Base-by-base conservation (phyloP, 2,888 invertebrate species). In the Agrilus mali region DNA sequence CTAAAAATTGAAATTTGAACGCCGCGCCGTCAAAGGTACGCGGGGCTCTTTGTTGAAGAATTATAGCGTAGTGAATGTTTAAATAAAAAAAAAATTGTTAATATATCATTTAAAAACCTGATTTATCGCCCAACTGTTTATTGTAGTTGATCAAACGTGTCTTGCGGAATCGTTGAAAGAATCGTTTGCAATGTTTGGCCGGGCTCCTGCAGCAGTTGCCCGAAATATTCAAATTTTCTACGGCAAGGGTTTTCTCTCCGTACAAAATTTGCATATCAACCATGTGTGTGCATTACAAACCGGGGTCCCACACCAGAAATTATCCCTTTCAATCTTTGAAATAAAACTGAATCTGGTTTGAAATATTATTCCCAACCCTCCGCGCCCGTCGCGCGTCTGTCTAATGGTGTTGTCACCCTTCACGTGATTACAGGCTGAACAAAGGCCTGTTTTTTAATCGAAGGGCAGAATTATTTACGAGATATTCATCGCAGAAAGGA, bases 151-250 rank as follows among this genome's bases (percentile, higher is more conserved):
- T 38, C 51, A 51, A 16, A 20, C 33, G 17, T 10, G 36, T 36
- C 2, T 20, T 17, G 13, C 10, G 17, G n/a, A 10, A 15, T 14
- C 34, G 17, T 40, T 40, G 20, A 36, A 16, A 8, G 32, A 33
- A 14, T 20, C 20, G 14, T 20, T 5, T n/a, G 12, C 22, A 42
- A 13, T 33, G 36, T 10, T 43, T 36, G 38, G 37, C 33, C 48
- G 54, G 44, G 12, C 49, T 38, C 40, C 45, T 46, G 33, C 44
- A 47, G 50, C 51, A 48, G 46, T 47, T 48, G 27, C 27, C 50
- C 51, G 47, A 53, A 51, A 53, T 53, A 54, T 54, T 54, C 47
- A 54, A 54, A 54, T 54, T 54, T 46, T 38, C 41, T 47, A 43
- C 45, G 46, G 42, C 49, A 50, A 50, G 54, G 54, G 51, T 53